Evolutionary conservation across 2,113 vertebrate species (phyloP).

Genomic region (Micromys minutus): DNA sequence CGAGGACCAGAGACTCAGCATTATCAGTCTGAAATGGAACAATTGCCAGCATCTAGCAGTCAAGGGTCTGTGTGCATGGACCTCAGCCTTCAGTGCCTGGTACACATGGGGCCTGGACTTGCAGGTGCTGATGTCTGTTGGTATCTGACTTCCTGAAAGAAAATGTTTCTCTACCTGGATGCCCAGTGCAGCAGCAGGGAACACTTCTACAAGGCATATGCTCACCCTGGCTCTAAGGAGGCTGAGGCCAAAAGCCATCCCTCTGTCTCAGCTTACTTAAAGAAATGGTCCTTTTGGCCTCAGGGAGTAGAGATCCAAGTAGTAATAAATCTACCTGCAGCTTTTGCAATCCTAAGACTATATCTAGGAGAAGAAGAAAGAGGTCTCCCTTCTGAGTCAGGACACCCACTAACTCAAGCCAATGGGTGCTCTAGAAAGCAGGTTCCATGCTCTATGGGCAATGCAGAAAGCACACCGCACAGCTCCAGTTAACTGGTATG

Average conservation of each 20-base stretch:
- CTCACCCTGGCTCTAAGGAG: neutral
- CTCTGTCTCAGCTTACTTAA: neutral
- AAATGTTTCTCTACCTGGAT: neutral
- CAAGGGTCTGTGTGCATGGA: fast-evolving
- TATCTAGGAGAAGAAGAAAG: neutral
- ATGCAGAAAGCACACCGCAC: neutral
- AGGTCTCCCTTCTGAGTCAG: neutral
- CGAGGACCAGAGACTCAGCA: too few relatives aligned
- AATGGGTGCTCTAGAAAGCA: neutral
- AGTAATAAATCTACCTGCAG: neutral
- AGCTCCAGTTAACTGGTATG: neutral
- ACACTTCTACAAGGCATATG: neutral
- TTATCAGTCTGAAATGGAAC: neutral
- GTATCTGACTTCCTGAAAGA: neutral
- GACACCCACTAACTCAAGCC: neutral
- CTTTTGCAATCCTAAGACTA: neutral
- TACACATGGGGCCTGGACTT: fast-evolving
- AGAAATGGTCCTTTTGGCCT: neutral
- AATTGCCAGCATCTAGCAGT: fast-evolving
- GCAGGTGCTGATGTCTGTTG: neutral
- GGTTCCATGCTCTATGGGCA: neutral
- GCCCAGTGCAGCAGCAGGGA: neutral
- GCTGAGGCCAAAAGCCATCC: neutral
- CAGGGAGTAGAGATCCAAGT: neutral
- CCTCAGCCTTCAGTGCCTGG: neutral